A percentile compares a stretch with the other conserved stretches of the same genome.
phyloP scores from a whole-genome alignment of 2,888 invertebrate genomes.

The Pyrochroa serraticornis region DNA sequence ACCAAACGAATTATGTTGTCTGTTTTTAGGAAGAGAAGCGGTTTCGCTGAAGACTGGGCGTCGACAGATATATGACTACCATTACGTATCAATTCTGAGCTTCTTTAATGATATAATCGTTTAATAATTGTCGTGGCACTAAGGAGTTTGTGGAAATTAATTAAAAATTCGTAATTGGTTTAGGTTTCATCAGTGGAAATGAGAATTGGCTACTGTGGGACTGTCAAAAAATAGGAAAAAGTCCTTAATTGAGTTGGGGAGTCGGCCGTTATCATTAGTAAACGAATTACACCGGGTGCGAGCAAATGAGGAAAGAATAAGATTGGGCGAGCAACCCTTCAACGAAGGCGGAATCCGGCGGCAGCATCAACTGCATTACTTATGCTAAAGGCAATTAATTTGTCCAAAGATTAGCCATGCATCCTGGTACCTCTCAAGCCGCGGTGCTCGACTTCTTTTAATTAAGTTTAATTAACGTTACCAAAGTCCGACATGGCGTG shows the following conservation, averaged over 20 bases:
- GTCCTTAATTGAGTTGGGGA: conserved; percentile 40
- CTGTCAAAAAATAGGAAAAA: conserved; percentile 25
- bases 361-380: conserved; percentile 50
- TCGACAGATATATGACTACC: no score
- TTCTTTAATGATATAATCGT: no score
- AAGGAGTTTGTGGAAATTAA: not conserved
- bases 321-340: conserved; percentile 36
- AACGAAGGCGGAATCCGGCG: conserved; percentile 8
- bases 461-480: conserved; percentile 62
- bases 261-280: conserved; percentile 38
- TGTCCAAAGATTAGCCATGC: conserved; percentile 60
- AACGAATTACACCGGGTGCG: conserved; percentile 36
- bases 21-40: no score
- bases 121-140: no score
- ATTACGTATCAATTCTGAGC: no score
- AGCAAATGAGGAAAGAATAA: conserved; percentile 48
- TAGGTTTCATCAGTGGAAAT: conserved; percentile 10
- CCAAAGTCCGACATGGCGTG: conserved; percentile 58
- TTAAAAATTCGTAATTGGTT: conserved; percentile 8
- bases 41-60: no score
- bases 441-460: conserved; percentile 58
- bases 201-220: conserved; percentile 6
- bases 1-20: no score
- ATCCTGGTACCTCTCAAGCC: conserved; percentile 55
- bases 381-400: conserved; percentile 60